Evolutionary conservation across 2,113 vertebrate genomes (phyloP), one percentile per base, ranked within the genome.

Genomic region (Notarius lentiginosus): DNA sequence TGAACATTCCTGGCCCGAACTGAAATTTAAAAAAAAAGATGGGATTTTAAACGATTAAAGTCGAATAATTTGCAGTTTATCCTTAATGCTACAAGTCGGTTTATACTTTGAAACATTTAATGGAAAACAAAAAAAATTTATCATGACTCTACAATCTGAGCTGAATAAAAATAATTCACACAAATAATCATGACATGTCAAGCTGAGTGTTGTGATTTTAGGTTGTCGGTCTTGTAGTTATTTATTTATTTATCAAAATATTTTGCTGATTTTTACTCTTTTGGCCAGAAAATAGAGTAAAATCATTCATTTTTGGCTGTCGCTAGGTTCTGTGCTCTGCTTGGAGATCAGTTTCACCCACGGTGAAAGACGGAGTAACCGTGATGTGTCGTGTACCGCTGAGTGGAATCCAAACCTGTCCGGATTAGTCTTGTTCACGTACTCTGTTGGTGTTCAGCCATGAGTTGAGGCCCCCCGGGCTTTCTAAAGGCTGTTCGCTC

Each of bases 341-440:
- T 18, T 58, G 22, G 24, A 15, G 24, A n/a, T 55, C 24, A 5
- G 8, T 22, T 3, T 12, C 7, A 5, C 18, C 30, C 14, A 79
- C 55, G 34, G 5, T 17, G 18, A 79, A 79, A 56, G 12, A 22
- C 47, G 14, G 20, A n/a, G 0, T 14, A 34, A 20, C 53, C 27
- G 51, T 20, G 27, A 8, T 55, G 56, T 34, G 15, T 5, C 15
- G 12, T 77, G 24, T 15, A 11, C 49, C 27, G 77, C 7, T 79
- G n/a, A 34, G 12, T 10, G 18, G 1, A 61, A 41, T 1, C 30
- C 9, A 81, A 81, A 60, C 47, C 18, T n/a, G 20, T 81, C 79
- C 30, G 41, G 55, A 61, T 80, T 60, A 80, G 30, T 81, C 58
- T 47, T 12, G 51, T 81, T 47, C 79, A 81, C 58, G 79, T 61